These are phyloP conservation scores for Hesperophylax magnus DNA, from an alignment of 1,140 invertebrate genomes.

Conservation along the genomic window DNA sequence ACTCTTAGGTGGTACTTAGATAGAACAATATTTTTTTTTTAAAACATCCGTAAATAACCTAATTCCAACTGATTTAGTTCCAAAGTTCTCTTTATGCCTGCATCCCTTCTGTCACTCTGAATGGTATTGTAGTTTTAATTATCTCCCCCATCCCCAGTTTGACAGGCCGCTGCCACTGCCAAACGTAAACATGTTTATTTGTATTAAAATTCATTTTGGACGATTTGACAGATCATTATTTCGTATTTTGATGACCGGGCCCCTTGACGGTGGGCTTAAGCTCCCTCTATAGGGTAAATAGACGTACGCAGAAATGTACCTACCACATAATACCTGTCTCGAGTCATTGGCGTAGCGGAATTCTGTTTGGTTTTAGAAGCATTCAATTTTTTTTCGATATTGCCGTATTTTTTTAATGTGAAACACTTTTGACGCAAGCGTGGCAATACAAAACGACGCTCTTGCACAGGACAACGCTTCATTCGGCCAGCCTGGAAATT, in stretches of 20 bases:
- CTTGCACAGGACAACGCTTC: too few relatives aligned
- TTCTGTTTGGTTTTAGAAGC: neutral
- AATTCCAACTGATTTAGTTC: too few relatives aligned
- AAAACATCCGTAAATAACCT: too few relatives aligned
- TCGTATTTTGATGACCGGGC: conserved; percentile 54
- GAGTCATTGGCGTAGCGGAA: neutral
- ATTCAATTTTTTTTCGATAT: too few relatives aligned
- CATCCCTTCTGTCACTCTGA: neutral
- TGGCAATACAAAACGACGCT: too few relatives aligned
- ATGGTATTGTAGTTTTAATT: neutral
- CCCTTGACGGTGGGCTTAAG: conserved; percentile 24
- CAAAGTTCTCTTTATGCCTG: too few relatives aligned
- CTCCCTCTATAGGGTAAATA: conserved; percentile 13
- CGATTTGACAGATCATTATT: conserved; percentile 58
- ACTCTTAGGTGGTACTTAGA: too few relatives aligned
- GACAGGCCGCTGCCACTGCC: neutral
- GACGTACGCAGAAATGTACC: too few relatives aligned
- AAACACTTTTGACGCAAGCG: too few relatives aligned
- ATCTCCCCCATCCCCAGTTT: neutral
- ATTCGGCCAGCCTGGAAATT: too few relatives aligned
- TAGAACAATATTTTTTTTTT: too few relatives aligned
- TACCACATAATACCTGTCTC: neutral
- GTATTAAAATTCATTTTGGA: conserved; percentile 50
- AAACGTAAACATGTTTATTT: conserved; percentile 22
- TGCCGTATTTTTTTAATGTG: too few relatives aligned